Conservation (phyloP, 2,888 invertebrate species). For the Panorpa germanica region DNA sequence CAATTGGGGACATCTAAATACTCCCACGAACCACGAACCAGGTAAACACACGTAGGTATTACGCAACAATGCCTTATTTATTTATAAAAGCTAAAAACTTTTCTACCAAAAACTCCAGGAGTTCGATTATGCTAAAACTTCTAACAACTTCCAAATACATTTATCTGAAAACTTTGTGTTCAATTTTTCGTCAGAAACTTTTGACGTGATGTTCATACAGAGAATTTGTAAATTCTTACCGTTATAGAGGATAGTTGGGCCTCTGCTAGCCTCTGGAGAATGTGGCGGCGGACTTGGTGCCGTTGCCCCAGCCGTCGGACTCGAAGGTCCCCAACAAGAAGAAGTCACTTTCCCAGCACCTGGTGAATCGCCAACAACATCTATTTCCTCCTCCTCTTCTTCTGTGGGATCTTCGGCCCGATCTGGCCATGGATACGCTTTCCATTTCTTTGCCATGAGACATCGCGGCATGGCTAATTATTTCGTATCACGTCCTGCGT, state of each 20-base stretch:
- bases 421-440: constrained; percentile 64
- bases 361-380: constrained; percentile 57
- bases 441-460: constrained; percentile 93
- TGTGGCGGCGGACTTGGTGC: constrained; percentile 55
- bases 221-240: constrained; percentile 48
- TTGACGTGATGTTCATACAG: constrained; percentile 8
- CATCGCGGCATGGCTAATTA: constrained; percentile 76
- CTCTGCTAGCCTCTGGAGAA: constrained; percentile 37
- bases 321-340: constrained; percentile 53
- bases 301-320: constrained; percentile 56
- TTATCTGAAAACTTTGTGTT: too few relatives aligned
- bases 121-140: too few relatives aligned
- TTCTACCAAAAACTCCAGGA: too few relatives aligned
- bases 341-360: constrained; percentile 21
- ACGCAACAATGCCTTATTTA: too few relatives aligned
- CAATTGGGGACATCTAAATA: too few relatives aligned
- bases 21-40: too few relatives aligned
- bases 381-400: constrained; percentile 65
- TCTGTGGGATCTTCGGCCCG: constrained; percentile 31
- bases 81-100: too few relatives aligned
- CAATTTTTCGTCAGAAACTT: too few relatives aligned
- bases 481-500: too few relatives aligned
- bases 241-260: constrained; percentile 57
- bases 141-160: too few relatives aligned
- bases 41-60: too few relatives aligned